Conservation (phyloP, 2,113 vertebrate species). For the Etheostoma cragini region DNA sequence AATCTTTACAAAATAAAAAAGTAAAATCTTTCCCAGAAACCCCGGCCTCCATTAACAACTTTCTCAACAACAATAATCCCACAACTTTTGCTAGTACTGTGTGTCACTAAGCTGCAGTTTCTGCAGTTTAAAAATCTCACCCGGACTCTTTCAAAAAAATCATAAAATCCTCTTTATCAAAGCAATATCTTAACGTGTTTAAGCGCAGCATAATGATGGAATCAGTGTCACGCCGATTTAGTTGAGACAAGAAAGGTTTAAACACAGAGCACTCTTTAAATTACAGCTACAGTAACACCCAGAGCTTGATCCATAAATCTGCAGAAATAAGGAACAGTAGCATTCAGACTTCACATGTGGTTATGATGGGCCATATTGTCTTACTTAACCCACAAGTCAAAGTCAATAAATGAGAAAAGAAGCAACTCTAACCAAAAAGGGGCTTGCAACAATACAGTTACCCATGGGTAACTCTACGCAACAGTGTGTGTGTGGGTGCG, state of each 20-base stretch:
- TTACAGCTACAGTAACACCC: slow-evolving; percentile 15
- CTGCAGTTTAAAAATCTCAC: neutral
- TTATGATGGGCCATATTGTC: slow-evolving; percentile 64
- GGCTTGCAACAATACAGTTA: slow-evolving; percentile 43
- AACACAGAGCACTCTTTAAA: slow-evolving; percentile 8
- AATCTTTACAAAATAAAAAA: neutral
- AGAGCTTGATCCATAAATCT: slow-evolving; percentile 49
- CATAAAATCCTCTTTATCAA: neutral
- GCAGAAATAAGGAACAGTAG: slow-evolving; percentile 61
- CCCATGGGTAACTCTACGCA: slow-evolving; percentile 3
- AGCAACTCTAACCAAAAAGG: slow-evolving; percentile 48
- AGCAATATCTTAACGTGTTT: neutral
- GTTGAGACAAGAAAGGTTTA: slow-evolving; percentile 20
- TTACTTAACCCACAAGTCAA: slow-evolving; percentile 71
- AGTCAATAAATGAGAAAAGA: slow-evolving; percentile 67
- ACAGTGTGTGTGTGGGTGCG: slow-evolving; percentile 7
- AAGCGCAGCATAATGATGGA: neutral
- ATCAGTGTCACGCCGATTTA: slow-evolving; percentile 6
- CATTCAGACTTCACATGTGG: slow-evolving; percentile 60
- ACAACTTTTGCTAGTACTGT: neutral
- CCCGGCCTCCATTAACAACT: neutral
- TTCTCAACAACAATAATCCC: slow-evolving; percentile 4
- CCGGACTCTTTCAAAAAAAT: neutral
- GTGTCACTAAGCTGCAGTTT: slow-evolving; percentile 1
- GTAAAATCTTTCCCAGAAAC: slow-evolving; percentile 14